Base-by-base conservation (phyloP, 2,888 invertebrate genomes). In the Drosophila niveifrons region DNA sequence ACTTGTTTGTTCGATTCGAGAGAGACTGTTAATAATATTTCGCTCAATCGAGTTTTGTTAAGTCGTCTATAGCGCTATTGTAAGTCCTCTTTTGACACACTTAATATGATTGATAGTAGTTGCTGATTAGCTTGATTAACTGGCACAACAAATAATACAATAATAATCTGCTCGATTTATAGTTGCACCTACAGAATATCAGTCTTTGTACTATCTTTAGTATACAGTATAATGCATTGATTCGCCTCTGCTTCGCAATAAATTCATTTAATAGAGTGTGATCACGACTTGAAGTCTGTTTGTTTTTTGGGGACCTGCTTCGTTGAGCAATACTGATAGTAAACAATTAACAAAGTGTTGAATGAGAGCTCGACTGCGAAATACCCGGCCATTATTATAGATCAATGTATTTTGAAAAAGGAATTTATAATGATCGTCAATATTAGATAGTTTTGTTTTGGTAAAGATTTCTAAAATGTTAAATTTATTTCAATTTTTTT, bases 221-320 rank as follows among this genome's bases (percentile, higher is more conserved):
- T 17, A 58, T 36, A 17, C 50, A n/a, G 36, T n/a, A 6, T 11
- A 53, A 17, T 68, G 51, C 44, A 63, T 68, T 52, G 53, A 66
- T 65, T 71, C 46, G 52, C 31, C 41, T 47, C n/a, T 31, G 47
- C 31, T 62, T 66, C 48, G 47, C 58, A 66, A 47, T 74, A 56
- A 62, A 61, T 72, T 74, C n/a, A 28, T 55, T 82, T 73, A 80
- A 80, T 70, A 53, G 15, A 66, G 69, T 41, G 58, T 66, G 70
- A 81, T 80, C 86, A 82, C 82, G 86, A 83, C 72, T 64, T 59
- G 1, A 56, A 62, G 66, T 53, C 68, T 78, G 41, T 63, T 73
- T 70, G 44, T 28, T 39, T 62, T 62, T 62, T 55, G 11, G 10
- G 29, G 13, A 36, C 36, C 31, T 58, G 28, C 36, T 29, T 17